Percentiles rank a stretch among this genome's conserved stretches.
Conservation (phyloP, 2,888 invertebrate species). For the Caenorhabditis sinica region DNA sequence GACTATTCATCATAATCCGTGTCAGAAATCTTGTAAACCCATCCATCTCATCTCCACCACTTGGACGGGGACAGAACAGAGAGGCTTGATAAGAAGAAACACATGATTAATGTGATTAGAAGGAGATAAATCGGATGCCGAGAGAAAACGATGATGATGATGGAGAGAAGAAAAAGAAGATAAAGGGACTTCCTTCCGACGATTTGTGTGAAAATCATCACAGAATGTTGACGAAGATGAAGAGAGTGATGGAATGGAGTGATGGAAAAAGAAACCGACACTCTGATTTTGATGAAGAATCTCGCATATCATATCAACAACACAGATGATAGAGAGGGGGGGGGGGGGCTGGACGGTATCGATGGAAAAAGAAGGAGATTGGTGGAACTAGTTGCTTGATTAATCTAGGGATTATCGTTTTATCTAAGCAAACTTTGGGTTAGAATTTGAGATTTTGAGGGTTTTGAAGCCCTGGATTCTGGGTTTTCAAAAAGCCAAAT, state of each 20-base stretch:
- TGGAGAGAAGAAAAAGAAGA: slow-evolving; percentile 30
- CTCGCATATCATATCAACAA: slow-evolving; percentile 47
- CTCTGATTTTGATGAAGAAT: slow-evolving; percentile 15
- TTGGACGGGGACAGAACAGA: background rate
- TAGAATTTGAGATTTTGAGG: no score
- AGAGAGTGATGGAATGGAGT: background rate
- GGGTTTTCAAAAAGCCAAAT: no score
- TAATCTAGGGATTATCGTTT: no score
- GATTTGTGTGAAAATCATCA: slow-evolving; percentile 62
- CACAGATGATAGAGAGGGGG: background rate
- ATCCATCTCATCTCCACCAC: slow-evolving; percentile 2
- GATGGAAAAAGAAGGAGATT: background rate
- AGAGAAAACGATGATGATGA: background rate
- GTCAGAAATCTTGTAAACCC: background rate
- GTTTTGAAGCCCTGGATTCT: no score
- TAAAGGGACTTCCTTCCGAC: slow-evolving; percentile 13
- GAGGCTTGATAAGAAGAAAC: slow-evolving; percentile 40
- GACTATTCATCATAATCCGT: background rate
- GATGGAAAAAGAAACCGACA: background rate
- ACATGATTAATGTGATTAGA: slow-evolving; percentile 64
- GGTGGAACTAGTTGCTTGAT: slow-evolving; percentile 37
- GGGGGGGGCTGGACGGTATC: no score
- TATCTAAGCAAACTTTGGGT: no score
- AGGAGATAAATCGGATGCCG: slow-evolving; percentile 59
- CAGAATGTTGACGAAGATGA: slow-evolving; percentile 34